Base-by-base conservation (phyloP, 2,888 invertebrate genomes). In the Ornithoptera alexandrae region DNA sequence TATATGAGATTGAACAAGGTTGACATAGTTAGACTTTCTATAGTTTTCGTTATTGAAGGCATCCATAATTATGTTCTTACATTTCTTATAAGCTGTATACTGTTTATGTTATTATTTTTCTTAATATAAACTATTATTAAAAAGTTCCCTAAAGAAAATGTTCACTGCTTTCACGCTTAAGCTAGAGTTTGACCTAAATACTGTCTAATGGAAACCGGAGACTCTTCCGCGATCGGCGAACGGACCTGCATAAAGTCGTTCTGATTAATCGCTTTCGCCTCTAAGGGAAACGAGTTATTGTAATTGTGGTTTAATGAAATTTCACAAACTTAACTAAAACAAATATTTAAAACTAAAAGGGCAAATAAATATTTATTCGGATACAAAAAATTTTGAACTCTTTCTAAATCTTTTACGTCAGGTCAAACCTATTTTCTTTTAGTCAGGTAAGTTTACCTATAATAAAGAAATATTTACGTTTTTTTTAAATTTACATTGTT, bases 151-250 rank as follows among this genome's bases (percentile, higher is more conserved):
- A 56, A 36, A 50, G 56, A 65, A 15, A 42, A 65, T 60, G 22
- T 57, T 15, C 17, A 57, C 30, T 50, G 56, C 57, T 67, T 57
- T 59, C 60, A 42, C 30, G 18, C 42, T 42, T 36, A 12, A 10
- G n/a, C 22, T 15, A 20, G 66, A 61, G 20, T 62, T 58, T 62
- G 65, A 69, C 69, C 69, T 69, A 61, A 69, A 69, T 69, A 46
- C 69, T n/a, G 6, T 39, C 50, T 58, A 62, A 62, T 62, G 65
- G 62, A 65, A 65, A 69, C 59, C 68, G 22, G 46, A 63, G 50
- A 36, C 15, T 53, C 50, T 50, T 64, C 39, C 60, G 57, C 56
- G 56, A 65, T 61, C 57, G 46, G 24, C 53, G 24, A 61, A 62
- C 56, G 22, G 69, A 69, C 61, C 65, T 62, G 58, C 24, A 65